Evolutionary conservation across 2,888 invertebrate genomes (phyloP), one percentile per base, ranked within the genome.

Genomic region (Allacma fusca): DNA sequence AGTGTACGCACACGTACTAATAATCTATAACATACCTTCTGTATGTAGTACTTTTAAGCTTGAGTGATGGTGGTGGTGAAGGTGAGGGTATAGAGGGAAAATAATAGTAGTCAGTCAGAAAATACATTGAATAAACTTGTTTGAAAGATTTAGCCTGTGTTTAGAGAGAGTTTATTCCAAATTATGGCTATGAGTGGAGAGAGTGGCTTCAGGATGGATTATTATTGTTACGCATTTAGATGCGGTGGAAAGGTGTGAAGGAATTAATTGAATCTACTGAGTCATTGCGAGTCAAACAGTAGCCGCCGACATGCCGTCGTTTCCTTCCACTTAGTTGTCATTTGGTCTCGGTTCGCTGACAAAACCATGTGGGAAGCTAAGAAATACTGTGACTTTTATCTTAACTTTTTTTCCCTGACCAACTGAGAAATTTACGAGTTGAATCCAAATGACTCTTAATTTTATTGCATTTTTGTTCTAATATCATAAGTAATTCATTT

Each of bases 201-300:
- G 62, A 62, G 62, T 19, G 7, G 62, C 23, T 62, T 21, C 7
- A 62, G 62, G 62, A 62, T 62, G 62, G 62, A 62, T 62, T 21
- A 62, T 70, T 73, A 74, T 79, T 79, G 78, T 78, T 78, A 67
- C 70, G 76, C 65, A 72, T 80, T 78, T 75, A 69, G 78, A 74
- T 71, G 79, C 78, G 79, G 75, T 78, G 68, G 78, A 80, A 79
- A 79, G 81, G 82, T 82, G 81, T 83, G 83, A 83, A 81, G 77
- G 81, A 83, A 81, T 81, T 83, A 83, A 83, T 83, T 83, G 81
- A 83, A 81, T 80, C 74, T 81, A 78, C 83, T 79, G 81, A 83
- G 81, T 83, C 83, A 83, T 81, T 80, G 80, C 75, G 71, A 69
- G 75, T 79, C 78, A 81, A 81, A 79, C 79, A 75, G 81, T 80